These are phyloP conservation scores for Limnephilus lunatus DNA, from an alignment of 2,888 invertebrate species.

Conservation along the genomic window DNA sequence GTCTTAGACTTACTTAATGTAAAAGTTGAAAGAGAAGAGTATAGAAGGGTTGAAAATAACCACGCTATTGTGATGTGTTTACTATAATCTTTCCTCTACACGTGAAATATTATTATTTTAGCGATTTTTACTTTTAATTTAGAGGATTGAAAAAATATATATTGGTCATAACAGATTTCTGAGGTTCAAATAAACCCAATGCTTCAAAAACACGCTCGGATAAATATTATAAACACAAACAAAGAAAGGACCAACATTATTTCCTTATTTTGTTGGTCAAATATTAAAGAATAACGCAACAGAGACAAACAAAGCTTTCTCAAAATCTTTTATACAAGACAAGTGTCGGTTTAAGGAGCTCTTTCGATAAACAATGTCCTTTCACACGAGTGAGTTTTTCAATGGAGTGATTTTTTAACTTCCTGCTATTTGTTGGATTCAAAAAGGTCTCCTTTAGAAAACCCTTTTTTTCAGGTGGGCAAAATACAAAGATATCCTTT, in stretches of 20 bases:
- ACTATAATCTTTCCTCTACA: no score
- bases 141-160: no score
- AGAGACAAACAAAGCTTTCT: background rate
- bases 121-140: no score
- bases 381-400: constrained; percentile 8
- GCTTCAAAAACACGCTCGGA: background rate
- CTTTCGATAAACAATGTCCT: constrained; percentile 1
- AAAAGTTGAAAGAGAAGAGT: background rate
- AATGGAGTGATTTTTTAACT: constrained; percentile 8
- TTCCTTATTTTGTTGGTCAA: background rate
- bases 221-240: background rate
- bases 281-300: background rate
- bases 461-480: background rate
- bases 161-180: background rate
- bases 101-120: no score
- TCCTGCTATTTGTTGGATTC: background rate
- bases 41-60: background rate
- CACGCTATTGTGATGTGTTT: background rate
- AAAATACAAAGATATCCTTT: background rate
- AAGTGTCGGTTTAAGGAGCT: background rate
- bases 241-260: background rate
- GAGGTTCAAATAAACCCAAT: background rate
- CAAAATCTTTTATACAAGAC: background rate
- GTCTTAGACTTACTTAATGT: background rate
- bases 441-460: constrained; percentile 2